Evolutionary conservation across 2,113 vertebrate species (phyloP).

Genomic region (Paraplagusia blochii): DNA sequence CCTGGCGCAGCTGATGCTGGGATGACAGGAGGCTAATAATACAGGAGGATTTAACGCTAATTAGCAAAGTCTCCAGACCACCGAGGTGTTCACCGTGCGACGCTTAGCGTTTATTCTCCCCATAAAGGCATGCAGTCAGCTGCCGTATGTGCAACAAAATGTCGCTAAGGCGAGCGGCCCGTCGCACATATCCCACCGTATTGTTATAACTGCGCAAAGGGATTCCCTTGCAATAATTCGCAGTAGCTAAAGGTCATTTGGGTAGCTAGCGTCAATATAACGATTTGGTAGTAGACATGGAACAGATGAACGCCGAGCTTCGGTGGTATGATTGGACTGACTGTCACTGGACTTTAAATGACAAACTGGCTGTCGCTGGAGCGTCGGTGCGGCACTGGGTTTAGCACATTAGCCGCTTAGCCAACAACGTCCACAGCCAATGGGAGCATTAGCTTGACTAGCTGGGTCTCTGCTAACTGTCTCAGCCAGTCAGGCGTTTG

Average conservation of each 20-base stretch:
- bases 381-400: neutral
- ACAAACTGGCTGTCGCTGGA: too few species aligned
- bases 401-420: conserved; percentile 41
- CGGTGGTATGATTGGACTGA: neutral
- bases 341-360: conserved; percentile 9
- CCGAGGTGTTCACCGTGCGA: neutral
- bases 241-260: conserved; percentile 71
- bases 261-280: conserved; percentile 24
- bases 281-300: conserved; percentile 1
- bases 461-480: conserved; percentile 21
- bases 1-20: conserved; percentile 70
- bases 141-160: conserved; percentile 3
- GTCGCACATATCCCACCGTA: conserved; percentile 8
- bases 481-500: conserved; percentile 43
- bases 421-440: conserved; percentile 6
- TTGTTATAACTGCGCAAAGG: conserved; percentile 51
- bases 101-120: neutral
- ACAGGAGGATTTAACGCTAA: conserved; percentile 68
- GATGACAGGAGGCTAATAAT: conserved; percentile 64
- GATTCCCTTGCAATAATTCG: conserved; percentile 64
- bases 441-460: conserved; percentile 9
- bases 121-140: neutral
- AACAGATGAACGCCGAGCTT: too few species aligned
- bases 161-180: neutral
- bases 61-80: conserved; percentile 51